Base-by-base conservation (phyloP, 2,888 invertebrate genomes). In the Isoperla grammatica region DNA sequence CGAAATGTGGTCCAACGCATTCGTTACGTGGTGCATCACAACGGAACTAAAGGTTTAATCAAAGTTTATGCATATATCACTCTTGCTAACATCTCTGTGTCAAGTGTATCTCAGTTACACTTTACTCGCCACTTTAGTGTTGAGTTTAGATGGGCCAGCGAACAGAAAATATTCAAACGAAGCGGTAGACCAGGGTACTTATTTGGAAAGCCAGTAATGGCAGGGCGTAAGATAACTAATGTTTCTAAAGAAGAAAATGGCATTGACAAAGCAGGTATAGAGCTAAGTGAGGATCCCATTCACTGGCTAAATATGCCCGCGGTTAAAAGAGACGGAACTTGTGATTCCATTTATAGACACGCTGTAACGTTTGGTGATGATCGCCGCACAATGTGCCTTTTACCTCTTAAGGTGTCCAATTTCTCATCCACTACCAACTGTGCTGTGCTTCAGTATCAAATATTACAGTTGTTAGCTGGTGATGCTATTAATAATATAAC, bases 121-220 rank as follows among this genome's bases (percentile, higher is more conserved):
- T 48, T 64, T n/a, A 39, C 39, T n/a, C 63, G 61, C 39, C 57
- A 13, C 13, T 59, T 62, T 42, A 22, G 11, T 12, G 60, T 62
- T 39, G 29, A 55, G 3, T 64, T 62, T 48, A 54, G 46, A 15
- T 64, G 64, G 64, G 57, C 55, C 13, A 59, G 69, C 54, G 65
- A 69, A 29, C 63, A 67, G 15, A 61, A 53, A 20, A 59, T 64
- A 37, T 71, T 73, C 43, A 66, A 67, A 56, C 69, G 77, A 13
- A 90, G 90, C 74, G 91, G 91, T 2, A 87, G 85, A 72, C 89
- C 89, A 1, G 91, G 91, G 2, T 92, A 92, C 68, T 69, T 82
- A 5, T 66, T 75, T 2, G 84, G 85, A 6, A 80, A 82, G 65
- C 88, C 88, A 0, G 74, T 91, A 35, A 70, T 81, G 62, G 74